Percentiles rank a stretch among this genome's conserved stretches.
These are phyloP conservation scores for Nomada fabriciana DNA, from an alignment of 2,888 invertebrate genomes.

Conservation along the genomic window DNA sequence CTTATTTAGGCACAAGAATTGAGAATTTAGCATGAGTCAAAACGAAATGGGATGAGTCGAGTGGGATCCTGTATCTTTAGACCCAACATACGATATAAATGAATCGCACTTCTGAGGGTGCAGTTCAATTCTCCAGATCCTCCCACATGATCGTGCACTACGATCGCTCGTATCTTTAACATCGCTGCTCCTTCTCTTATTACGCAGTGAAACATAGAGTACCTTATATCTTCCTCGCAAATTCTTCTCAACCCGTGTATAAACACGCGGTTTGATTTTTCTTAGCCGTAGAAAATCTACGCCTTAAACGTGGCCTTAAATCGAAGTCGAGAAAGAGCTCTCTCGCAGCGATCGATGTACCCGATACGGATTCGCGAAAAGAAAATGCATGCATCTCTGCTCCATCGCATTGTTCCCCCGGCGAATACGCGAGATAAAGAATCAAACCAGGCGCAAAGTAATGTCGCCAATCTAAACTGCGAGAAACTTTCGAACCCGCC, in stretches of 20 bases:
- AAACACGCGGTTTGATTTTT: too few species aligned
- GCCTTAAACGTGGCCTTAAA: too few species aligned
- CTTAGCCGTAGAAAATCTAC: too few species aligned
- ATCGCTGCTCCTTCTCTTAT: slow-evolving; percentile 6
- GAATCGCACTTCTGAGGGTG: background rate
- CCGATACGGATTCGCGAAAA: too few species aligned
- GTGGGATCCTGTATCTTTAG: too few species aligned
- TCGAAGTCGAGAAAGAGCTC: background rate
- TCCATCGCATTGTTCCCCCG: background rate
- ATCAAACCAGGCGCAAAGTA: background rate
- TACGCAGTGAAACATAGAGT: background rate
- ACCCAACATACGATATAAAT: background rate
- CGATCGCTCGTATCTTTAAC: background rate
- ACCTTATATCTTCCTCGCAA: background rate
- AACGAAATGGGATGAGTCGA: background rate
- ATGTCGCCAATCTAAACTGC: slow-evolving; percentile 13
- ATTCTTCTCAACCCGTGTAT: too few species aligned
- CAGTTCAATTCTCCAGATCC: background rate
- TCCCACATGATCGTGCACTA: background rate
- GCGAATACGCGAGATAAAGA: background rate
- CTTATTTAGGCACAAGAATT: background rate
- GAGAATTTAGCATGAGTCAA: background rate
- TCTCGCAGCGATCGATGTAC: background rate
- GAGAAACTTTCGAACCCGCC: background rate
- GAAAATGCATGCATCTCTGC: background rate